These are phyloP conservation scores for Euschistus heros DNA, from an alignment of 1,140 invertebrate species.

Conservation along the genomic window DNA sequence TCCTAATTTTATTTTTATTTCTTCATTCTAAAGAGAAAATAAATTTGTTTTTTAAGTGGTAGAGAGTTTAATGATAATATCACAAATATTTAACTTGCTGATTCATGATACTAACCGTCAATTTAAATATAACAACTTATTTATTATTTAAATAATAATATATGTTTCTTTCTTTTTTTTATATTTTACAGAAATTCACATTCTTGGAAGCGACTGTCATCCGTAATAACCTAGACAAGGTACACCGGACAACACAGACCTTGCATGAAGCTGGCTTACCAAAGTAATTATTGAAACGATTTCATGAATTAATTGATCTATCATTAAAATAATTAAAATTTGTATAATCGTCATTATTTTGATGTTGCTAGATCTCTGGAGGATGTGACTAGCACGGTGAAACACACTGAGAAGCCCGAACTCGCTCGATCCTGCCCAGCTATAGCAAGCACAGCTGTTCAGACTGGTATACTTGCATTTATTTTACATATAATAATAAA, in stretches of 20 bases:
- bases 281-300: constrained; percentile 18
- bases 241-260: constrained; percentile 26
- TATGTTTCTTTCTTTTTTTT: constrained; percentile 8
- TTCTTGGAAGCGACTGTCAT: constrained; percentile 21
- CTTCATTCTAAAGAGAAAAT: too few species aligned
- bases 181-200: constrained; percentile 22
- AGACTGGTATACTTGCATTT: constrained; percentile 27
- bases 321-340: not conserved
- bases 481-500: too few species aligned
- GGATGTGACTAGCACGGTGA: constrained; percentile 19
- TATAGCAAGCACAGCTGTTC: constrained; percentile 26
- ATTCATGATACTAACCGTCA: too few species aligned
- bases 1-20: too few species aligned
- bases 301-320: too few species aligned
- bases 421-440: constrained; percentile 27
- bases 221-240: constrained; percentile 18
- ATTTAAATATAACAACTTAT: too few species aligned
- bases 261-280: constrained; percentile 22
- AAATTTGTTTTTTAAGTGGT: too few species aligned
- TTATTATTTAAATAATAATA: too few species aligned
- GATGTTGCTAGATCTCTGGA: constrained; percentile 23
- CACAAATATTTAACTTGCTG: too few species aligned
- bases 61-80: too few species aligned
- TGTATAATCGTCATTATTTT: not conserved
- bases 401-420: constrained; percentile 20